Evolutionary conservation across 2,797 vertebrate species (phyloP).

Genomic region (Bufotes viridis): DNA sequence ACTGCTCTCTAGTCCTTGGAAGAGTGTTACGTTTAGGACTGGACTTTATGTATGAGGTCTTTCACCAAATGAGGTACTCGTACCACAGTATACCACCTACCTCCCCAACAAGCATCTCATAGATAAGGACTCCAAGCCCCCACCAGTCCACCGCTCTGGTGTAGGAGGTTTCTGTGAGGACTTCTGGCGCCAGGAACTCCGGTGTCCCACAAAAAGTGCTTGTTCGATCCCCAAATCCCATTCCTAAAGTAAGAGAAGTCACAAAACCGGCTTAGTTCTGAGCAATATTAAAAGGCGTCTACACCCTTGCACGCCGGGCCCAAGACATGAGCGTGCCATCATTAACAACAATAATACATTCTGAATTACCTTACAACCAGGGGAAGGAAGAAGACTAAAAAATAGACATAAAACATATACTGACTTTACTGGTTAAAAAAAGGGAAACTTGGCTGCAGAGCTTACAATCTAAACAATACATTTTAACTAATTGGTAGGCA

Average conservation of each 20-base stretch:
- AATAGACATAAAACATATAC: too few species aligned
- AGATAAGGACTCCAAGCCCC: slow-evolving; percentile 98
- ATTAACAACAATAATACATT: too few species aligned
- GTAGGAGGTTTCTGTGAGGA: slow-evolving; percentile 97
- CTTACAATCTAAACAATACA: not conserved
- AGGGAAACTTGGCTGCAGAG: not conserved
- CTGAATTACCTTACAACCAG: too few species aligned
- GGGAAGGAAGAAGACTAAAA: too few species aligned
- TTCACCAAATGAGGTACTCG: not conserved
- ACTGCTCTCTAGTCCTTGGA: not conserved
- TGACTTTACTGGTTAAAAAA: not conserved
- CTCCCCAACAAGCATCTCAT: slow-evolving; percentile 99
- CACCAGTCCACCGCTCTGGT: slow-evolving; percentile 99
- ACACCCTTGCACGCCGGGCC: too few species aligned
- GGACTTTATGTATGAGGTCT: not conserved
- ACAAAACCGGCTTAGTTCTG: slow-evolving; percentile 21
- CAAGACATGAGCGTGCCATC: too few species aligned
- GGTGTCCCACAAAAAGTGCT: slow-evolving; percentile 98
- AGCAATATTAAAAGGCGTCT: not conserved
- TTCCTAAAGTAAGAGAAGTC: slow-evolving; percentile 75
- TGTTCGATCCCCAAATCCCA: slow-evolving; percentile 97
- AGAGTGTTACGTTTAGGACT: not conserved
- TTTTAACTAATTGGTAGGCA: not conserved
- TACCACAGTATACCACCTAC: slow-evolving; percentile 73
- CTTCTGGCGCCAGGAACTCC: slow-evolving; percentile 96